These are phyloP conservation scores for Microtus ochrogaster DNA, from an alignment of 2,113 vertebrate genomes.

Conservation along the genomic window DNA sequence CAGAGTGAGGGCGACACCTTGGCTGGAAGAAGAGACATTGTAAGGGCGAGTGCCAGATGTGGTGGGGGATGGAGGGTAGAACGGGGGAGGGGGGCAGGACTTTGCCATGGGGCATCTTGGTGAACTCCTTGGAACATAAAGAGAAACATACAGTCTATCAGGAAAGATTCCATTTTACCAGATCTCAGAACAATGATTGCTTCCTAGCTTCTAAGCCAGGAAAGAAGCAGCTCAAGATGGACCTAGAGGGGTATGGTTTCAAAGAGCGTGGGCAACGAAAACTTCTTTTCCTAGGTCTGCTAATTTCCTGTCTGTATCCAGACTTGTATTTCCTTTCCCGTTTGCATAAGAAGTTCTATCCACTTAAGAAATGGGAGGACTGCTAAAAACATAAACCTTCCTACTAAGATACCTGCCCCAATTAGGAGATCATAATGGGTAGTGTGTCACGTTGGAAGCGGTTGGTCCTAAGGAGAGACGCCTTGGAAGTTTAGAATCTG, in stretches of 20 bases:
- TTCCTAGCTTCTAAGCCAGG: not conserved
- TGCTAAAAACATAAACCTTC: not conserved
- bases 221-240: constrained; percentile 4
- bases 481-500: not conserved
- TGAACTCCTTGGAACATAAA: not conserved
- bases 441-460: not conserved
- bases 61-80: not conserved
- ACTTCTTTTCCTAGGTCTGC: not conserved
- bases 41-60: not conserved
- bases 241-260: not conserved
- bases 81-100: not conserved
- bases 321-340: not conserved
- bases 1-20: not conserved
- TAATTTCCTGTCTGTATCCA: not conserved
- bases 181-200: constrained; percentile 35
- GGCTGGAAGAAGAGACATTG: not conserved
- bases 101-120: not conserved
- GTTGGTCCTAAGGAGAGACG: not conserved
- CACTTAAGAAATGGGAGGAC: not conserved
- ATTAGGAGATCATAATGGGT: not conserved
- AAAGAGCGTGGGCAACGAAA: not conserved
- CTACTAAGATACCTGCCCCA: not conserved
- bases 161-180: not conserved
- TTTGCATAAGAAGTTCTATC: not conserved
- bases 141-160: not conserved